Evolutionary conservation across 2,113 vertebrate species (phyloP).

Genomic region (Lethenteron camtschaticum): DNA sequence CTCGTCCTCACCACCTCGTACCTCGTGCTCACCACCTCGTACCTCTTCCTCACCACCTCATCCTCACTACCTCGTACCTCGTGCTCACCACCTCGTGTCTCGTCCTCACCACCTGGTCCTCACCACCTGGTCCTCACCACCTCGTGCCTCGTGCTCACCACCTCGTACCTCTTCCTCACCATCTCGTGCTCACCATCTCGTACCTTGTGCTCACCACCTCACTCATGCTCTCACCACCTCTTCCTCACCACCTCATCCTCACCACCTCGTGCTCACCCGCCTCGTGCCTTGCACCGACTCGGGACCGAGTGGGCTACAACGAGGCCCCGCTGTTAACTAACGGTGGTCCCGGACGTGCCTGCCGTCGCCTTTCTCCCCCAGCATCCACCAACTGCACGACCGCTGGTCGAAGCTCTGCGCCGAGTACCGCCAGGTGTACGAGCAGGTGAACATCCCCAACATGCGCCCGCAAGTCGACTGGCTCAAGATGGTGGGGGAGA

Average conservation of each 20-base stretch:
- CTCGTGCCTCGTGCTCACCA: neutral
- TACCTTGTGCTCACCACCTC: too few species aligned
- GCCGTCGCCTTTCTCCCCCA: slow-evolving; percentile 15
- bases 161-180: too few species aligned
- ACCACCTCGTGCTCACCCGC: too few species aligned
- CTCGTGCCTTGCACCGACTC: too few species aligned
- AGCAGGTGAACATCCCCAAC: slow-evolving; percentile 33
- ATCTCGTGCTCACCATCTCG: too few species aligned
- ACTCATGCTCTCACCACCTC: too few species aligned
- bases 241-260: too few species aligned
- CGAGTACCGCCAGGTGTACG: slow-evolving; percentile 55
- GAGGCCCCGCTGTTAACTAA: too few species aligned
- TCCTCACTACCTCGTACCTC: neutral
- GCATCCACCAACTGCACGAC: slow-evolving; percentile 56
- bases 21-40: too few species aligned
- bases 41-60: neutral
- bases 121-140: neutral
- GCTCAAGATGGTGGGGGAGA: slow-evolving; percentile 46
- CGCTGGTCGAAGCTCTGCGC: slow-evolving; percentile 55
- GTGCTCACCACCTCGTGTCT: too few species aligned
- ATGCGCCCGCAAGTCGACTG: slow-evolving; percentile 53
- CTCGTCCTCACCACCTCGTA: neutral
- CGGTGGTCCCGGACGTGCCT: neutral
- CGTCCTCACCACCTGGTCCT: too few species aligned
- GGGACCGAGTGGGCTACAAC: too few species aligned